Base-by-base conservation (phyloP, 2,888 invertebrate genomes). In the Tuta absoluta region DNA sequence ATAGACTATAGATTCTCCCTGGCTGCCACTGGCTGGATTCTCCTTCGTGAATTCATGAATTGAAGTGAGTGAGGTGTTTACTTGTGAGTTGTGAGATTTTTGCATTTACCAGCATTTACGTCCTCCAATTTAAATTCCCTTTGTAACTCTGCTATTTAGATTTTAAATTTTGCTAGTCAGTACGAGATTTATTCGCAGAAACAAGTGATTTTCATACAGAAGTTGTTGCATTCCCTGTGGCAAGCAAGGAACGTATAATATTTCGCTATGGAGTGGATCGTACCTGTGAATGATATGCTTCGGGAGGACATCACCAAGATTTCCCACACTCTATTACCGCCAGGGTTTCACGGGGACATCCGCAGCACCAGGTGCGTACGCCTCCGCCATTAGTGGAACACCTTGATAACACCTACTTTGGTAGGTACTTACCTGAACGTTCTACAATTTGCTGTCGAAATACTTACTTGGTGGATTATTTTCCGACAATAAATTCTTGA, bases 231-330 rank as follows among this genome's bases (percentile, higher is more conserved):
- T n/a, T 41, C 14, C n/a, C n/a, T n/a, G 41, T 3, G 41, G 41
- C 33, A 33, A 33, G 41, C 33, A 33, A 33, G 10, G 33, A 33
- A 33, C 8, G 33, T 33, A 8, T 33, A 33, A 10, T 33, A 33
- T 51, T 51, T 12, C 23, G 51, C 23, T 5, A 56, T 60, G 59
- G 49, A 49, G 64, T 58, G 23, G 33, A 17, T 17, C 37, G 33
- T 65, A 21, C 48, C 58, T 10, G 63, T 83, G 63, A 88, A 88
- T 64, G 79, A 84, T 0, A 74, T 87, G 53, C 68, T 87, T 0
- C 66, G 57, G 0, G 76, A 82, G 0, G 73, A 80, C 11, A 82
- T 87, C 28, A 84, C 84, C 0, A 85, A 82, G 63, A 49, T 88
- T n/a, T 73, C 76, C 11, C 71, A 72, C 58, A 77, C 78, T 0